These are phyloP conservation scores for Heptranchias perlo DNA, from an alignment of 2,113 vertebrate species.

Conservation along the genomic window DNA sequence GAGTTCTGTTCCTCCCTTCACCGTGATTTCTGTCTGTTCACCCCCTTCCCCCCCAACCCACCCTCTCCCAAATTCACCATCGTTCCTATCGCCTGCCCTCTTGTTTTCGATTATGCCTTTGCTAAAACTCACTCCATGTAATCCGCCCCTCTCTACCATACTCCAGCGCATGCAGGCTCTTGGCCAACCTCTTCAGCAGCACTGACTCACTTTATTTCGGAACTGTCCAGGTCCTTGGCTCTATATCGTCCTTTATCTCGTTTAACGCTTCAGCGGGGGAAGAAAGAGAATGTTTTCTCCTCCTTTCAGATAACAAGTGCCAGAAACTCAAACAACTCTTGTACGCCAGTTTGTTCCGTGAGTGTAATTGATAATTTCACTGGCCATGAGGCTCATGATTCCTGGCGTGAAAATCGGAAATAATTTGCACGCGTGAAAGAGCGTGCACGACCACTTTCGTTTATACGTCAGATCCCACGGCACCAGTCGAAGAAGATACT, in stretches of 20 bases:
- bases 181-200: background rate
- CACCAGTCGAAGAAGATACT: background rate
- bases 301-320: background rate
- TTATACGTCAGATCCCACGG: background rate
- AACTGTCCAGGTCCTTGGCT: background rate
- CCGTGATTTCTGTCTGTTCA: background rate
- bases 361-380: background rate
- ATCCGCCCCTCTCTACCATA: background rate
- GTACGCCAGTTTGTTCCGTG: background rate
- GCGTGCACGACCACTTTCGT: too few relatives aligned
- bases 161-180: background rate
- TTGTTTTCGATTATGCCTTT: background rate
- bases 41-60: background rate
- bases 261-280: background rate
- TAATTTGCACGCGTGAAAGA: background rate
- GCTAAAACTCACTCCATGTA: background rate
- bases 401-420: background rate
- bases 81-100: background rate
- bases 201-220: too few relatives aligned
- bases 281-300: background rate
- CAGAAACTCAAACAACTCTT: background rate
- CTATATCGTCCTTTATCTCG: background rate
- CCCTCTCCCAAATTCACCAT: background rate
- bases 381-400: background rate
- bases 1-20: background rate